Conservation (phyloP, 2,888 invertebrate species). For the Camponotus fellah region DNA sequence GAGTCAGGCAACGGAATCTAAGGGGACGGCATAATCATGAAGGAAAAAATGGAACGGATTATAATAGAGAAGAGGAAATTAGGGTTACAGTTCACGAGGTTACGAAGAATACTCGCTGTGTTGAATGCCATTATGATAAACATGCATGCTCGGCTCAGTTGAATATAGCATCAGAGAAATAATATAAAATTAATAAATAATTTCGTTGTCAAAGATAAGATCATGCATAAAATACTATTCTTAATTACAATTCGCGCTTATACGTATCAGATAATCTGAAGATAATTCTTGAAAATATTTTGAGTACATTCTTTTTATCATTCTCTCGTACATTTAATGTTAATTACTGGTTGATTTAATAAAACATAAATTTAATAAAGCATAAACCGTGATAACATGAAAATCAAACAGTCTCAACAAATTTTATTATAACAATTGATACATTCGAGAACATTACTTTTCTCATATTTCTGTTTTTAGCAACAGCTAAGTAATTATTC, state of each 20-base stretch:
- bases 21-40: not conserved
- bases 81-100: conserved; percentile 75
- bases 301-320: not conserved
- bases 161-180: conserved; percentile 47
- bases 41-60: conserved; percentile 53
- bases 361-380: too few relatives aligned
- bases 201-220: not conserved
- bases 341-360: not conserved
- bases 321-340: not conserved
- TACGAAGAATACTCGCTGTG: conserved; percentile 59
- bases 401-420: not conserved
- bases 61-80: conserved; percentile 61
- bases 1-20: conserved; percentile 41
- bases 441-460: not conserved
- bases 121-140: conserved; percentile 69
- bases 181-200: conserved; percentile 33
- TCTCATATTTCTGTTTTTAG: not conserved
- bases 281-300: not conserved
- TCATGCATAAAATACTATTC: not conserved
- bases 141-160: conserved; percentile 32
- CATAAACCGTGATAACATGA: not conserved
- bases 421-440: not conserved
- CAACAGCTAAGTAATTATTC: not conserved
- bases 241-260: not conserved
- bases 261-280: not conserved